Conservation (phyloP, 1,140 invertebrate species). For the Ceratina japonica region DNA sequence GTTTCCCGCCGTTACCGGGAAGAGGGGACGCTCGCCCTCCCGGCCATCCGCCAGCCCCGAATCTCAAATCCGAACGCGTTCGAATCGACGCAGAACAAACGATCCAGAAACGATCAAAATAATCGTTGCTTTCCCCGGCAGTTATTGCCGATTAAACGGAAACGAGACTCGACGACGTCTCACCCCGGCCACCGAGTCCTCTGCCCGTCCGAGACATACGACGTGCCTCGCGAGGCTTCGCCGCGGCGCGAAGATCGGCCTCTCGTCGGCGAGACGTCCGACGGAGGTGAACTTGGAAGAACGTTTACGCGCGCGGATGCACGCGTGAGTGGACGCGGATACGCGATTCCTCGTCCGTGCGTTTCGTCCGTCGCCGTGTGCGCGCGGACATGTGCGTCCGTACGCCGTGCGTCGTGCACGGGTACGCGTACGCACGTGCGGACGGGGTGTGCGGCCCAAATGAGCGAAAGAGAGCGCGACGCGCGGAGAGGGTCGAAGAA, state of each 20-base stretch:
- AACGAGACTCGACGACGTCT: not conserved
- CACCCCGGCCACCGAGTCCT: not conserved
- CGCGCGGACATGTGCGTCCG: not conserved
- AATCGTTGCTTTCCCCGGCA: constrained; percentile 40
- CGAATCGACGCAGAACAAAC: constrained; percentile 31
- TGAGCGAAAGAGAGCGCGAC: not conserved
- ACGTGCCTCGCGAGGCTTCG: not conserved
- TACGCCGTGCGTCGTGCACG: not conserved
- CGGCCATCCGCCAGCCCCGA: too few species aligned
- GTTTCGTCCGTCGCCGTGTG: not conserved
- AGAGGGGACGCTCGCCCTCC: too few species aligned
- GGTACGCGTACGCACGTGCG: constrained; percentile 2
- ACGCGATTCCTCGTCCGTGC: not conserved
- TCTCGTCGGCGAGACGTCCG: constrained; percentile 45
- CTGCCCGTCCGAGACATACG: not conserved
- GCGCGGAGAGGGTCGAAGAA: not conserved
- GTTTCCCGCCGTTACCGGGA: constrained; percentile 32
- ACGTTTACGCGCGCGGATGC: constrained; percentile 27
- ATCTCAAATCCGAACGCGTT: not conserved
- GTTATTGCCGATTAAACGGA: constrained; percentile 46
- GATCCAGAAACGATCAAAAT: constrained; percentile 49
- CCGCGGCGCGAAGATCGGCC: constrained; percentile 53
- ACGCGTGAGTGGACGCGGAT: not conserved
- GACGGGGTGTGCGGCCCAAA: not conserved
- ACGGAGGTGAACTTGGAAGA: constrained; percentile 23